These are phyloP conservation scores for Rhinoderma darwinii DNA, from an alignment of 2,113 vertebrate species.

Conservation along the genomic window DNA sequence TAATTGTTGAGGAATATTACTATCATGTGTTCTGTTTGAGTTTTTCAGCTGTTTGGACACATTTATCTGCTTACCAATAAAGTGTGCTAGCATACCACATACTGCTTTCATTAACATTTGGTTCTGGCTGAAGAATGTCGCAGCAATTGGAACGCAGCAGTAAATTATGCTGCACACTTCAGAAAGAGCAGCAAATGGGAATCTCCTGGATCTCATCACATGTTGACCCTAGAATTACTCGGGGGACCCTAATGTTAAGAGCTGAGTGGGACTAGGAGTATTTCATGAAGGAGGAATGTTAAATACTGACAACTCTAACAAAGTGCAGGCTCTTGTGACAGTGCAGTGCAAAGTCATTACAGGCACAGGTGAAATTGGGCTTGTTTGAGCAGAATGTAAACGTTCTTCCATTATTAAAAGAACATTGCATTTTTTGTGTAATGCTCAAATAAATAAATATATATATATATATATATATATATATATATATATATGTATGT, in stretches of 20 bases:
- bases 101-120: conserved; percentile 46
- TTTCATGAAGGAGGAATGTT: conserved; percentile 2
- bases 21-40: conserved; percentile 22
- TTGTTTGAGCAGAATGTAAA: not conserved
- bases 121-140: conserved; percentile 4
- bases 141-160: conserved; percentile 17
- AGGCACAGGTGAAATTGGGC: not conserved
- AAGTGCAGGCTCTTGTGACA: not conserved
- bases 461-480: not conserved
- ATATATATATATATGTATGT: too few relatives aligned
- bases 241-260: not conserved
- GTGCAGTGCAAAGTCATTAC: not conserved
- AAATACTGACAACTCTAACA: not conserved
- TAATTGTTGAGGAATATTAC: not conserved
- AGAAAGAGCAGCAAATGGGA: conserved; percentile 12
- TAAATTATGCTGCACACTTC: conserved; percentile 34
- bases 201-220: conserved; percentile 50
- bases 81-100: conserved; percentile 46
- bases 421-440: not conserved
- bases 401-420: too few relatives aligned
- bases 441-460: not conserved
- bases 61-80: conserved; percentile 25
- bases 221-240: conserved; percentile 35
- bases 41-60: conserved; percentile 7
- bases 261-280: not conserved